These are phyloP conservation scores for Morpho helenor DNA, from an alignment of 2,888 invertebrate genomes.

Conservation along the genomic window DNA sequence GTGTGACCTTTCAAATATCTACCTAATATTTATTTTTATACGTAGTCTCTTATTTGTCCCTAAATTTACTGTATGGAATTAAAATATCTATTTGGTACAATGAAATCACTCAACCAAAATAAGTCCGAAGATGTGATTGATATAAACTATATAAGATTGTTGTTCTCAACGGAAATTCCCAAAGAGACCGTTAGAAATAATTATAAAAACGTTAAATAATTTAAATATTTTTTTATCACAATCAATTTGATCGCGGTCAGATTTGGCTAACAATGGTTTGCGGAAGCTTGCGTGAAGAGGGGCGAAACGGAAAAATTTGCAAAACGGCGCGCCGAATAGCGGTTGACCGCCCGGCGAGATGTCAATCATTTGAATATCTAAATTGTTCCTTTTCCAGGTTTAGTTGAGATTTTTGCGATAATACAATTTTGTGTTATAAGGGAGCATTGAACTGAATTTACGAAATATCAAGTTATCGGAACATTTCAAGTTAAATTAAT, in stretches of 20 bases:
- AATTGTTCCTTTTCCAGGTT: slow-evolving; percentile 64
- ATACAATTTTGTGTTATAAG: slow-evolving; percentile 58
- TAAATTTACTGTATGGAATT: no score
- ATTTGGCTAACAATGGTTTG: slow-evolving; percentile 51
- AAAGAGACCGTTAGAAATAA: slow-evolving; percentile 41
- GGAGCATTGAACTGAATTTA: slow-evolving; percentile 62
- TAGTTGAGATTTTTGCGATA: slow-evolving; percentile 66
- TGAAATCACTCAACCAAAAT: slow-evolving; percentile 11
- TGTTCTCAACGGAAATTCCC: slow-evolving; percentile 55
- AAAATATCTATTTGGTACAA: neutral
- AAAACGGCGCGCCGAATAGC: slow-evolving; percentile 34
- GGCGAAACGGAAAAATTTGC: slow-evolving; percentile 35
- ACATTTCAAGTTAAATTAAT: slow-evolving; percentile 38
- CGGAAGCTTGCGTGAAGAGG: slow-evolving; percentile 46
- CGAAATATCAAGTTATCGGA: slow-evolving; percentile 47
- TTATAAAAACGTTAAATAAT: slow-evolving; percentile 48
- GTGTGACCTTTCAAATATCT: no score
- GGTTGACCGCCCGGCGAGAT: slow-evolving; percentile 73
- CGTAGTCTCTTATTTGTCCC: no score
- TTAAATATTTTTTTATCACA: slow-evolving; percentile 64
- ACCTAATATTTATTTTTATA: no score
- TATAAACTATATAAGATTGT: slow-evolving; percentile 1
- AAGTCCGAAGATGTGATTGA: slow-evolving; percentile 1
- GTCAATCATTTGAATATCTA: slow-evolving; percentile 77
- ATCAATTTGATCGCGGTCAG: slow-evolving; percentile 67